A percentile compares a stretch with the other conserved stretches of the same genome.
phyloP scores from a whole-genome alignment of 2,113 vertebrate species.

The Rhizomys pruinosus region DNA sequence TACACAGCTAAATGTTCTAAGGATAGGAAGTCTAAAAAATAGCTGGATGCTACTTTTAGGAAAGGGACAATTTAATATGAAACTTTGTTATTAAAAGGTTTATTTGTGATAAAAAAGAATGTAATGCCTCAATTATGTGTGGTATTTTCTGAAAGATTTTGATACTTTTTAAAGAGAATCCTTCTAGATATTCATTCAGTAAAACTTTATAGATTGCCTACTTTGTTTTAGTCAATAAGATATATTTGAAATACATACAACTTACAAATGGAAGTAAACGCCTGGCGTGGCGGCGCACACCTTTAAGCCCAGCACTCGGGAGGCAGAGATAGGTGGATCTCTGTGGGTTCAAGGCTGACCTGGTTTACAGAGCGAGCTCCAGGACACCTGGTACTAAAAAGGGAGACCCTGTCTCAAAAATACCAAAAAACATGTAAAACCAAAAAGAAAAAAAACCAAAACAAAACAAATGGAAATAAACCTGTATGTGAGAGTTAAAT shows the following conservation, averaged over 20 bases:
- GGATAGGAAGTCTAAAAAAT: background rate
- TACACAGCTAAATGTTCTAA: background rate
- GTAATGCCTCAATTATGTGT: background rate
- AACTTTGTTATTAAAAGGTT: background rate
- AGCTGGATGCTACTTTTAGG: background rate
- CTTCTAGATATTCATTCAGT: background rate
- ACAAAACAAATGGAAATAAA: background rate
- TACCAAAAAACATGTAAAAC: no score
- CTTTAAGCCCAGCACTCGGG: no score
- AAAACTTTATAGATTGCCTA: background rate
- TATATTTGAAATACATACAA: constrained; percentile 22
- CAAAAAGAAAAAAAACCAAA: no score
- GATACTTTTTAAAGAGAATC: background rate
- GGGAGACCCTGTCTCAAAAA: no score
- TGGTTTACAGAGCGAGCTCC: no score
- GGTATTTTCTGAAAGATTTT: constrained; percentile 21
- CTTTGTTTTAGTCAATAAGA: background rate
- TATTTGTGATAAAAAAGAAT: constrained; percentile 17
- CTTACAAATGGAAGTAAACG: constrained; percentile 3
- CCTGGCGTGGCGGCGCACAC: no score
- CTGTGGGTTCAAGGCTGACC: no score
- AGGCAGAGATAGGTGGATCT: no score
- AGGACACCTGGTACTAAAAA: no score
- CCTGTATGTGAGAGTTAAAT: background rate
- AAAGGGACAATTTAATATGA: constrained; percentile 18